phyloP scores from a whole-genome alignment of 2,888 invertebrate species.

The Mimas tiliae region DNA sequence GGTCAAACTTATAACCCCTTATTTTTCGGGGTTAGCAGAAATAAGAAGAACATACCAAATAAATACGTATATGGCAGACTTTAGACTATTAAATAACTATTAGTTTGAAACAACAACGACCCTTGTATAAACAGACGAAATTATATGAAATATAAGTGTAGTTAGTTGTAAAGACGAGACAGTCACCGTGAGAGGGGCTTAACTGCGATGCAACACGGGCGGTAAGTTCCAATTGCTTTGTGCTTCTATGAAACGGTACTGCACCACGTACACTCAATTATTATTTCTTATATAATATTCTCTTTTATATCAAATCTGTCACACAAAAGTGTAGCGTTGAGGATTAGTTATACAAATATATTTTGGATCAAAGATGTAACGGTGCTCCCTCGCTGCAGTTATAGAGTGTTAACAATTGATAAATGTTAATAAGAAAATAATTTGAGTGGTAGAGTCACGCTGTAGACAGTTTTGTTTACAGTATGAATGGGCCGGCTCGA shows the following conservation, averaged over 20 bases:
- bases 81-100: neutral
- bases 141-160: slow-evolving; percentile 5
- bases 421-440: too few species aligned
- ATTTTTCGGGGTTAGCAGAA: too few species aligned
- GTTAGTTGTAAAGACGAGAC: neutral
- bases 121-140: neutral
- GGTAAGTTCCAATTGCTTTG: slow-evolving; percentile 6
- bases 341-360: neutral
- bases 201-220: neutral
- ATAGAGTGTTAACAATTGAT: too few species aligned
- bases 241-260: neutral
- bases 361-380: too few species aligned
- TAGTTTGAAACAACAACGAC: neutral
- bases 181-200: neutral
- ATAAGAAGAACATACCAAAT: too few species aligned
- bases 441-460: too few species aligned
- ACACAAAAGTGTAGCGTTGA: too few species aligned
- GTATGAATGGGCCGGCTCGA: too few species aligned
- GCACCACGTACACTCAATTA: slow-evolving; percentile 1
- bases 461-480: too few species aligned
- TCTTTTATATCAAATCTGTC: neutral
- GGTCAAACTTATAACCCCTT: too few species aligned
- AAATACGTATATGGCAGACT: too few species aligned
- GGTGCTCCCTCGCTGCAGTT: too few species aligned
- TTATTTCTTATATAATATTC: slow-evolving; percentile 10